phyloP scores from a whole-genome alignment of 23 tunicate species.

The Ascidia mentula region DNA sequence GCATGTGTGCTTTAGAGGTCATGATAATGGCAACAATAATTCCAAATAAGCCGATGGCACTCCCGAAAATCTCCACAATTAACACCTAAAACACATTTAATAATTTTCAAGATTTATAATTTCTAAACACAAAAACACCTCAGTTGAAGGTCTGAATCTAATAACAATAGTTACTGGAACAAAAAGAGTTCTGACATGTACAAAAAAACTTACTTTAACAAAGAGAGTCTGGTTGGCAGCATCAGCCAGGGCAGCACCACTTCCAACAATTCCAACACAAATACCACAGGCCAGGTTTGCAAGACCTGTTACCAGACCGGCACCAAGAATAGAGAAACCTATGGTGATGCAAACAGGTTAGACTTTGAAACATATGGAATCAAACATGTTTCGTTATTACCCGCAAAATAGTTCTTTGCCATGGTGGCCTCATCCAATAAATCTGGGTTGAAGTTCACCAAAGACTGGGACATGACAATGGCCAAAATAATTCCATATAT shows the following conservation, averaged over 20 bases:
- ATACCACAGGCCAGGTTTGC: constrained; percentile 96
- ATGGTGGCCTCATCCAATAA: constrained; percentile 35
- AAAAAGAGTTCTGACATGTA: too few species aligned
- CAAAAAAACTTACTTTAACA: constrained; percentile 71
- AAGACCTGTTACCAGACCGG: constrained; percentile 90
- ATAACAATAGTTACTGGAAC: too few species aligned
- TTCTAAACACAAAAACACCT: too few species aligned
- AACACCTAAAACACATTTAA: constrained; percentile 64
- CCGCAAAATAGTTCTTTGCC: constrained; percentile 71
- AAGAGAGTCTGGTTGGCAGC: constrained; percentile 93
- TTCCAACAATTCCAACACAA: constrained; percentile 98
- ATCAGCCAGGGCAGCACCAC: constrained; percentile 97
- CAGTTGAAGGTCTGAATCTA: too few species aligned
- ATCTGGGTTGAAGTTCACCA: constrained; percentile 33
- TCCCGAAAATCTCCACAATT: constrained; percentile 97
- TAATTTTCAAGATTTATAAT: too few species aligned
- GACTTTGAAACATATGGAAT: background rate
- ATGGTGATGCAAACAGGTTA: background rate
- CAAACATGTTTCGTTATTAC: constrained; percentile 20
- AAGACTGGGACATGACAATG: constrained; percentile 79
- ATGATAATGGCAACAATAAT: constrained; percentile 88
- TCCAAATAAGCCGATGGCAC: constrained; percentile 96
- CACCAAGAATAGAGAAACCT: constrained; percentile 91
- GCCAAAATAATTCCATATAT: constrained; percentile 98
- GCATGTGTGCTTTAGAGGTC: constrained; percentile 75